These are phyloP conservation scores for Nomada fucata DNA, from an alignment of 2,888 invertebrate genomes.

Conservation along the genomic window DNA sequence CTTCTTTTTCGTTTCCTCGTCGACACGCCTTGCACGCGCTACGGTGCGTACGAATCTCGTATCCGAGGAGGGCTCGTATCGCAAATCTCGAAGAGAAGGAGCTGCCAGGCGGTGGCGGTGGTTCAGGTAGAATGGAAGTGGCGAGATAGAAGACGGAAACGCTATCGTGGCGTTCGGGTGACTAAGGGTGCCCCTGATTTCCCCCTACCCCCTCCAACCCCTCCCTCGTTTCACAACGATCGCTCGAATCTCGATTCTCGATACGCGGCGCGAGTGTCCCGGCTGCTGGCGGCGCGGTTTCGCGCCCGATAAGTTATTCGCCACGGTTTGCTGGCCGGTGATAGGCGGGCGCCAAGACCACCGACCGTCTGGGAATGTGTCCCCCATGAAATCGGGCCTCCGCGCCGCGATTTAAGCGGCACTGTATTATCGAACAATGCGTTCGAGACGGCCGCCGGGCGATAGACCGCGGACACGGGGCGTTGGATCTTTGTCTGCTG, in stretches of 20 bases:
- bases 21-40: slow-evolving; percentile 44
- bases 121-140: slow-evolving; percentile 55
- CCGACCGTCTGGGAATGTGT: slow-evolving; percentile 81
- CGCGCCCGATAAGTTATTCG: slow-evolving; percentile 76
- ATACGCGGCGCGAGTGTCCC: slow-evolving; percentile 41
- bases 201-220: slow-evolving; percentile 18
- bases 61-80: slow-evolving; percentile 55
- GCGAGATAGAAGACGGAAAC: slow-evolving; percentile 63
- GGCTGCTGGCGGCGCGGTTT: slow-evolving; percentile 60
- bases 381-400: slow-evolving; percentile 73
- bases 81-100: slow-evolving; percentile 65
- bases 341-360: slow-evolving; percentile 80
- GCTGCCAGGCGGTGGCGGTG: slow-evolving; percentile 43
- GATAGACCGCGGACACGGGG: slow-evolving; percentile 55
- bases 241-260: slow-evolving; percentile 58
- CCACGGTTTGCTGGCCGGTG: slow-evolving; percentile 72
- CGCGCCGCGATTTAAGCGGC: slow-evolving; percentile 71
- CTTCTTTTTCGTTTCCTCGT: neutral
- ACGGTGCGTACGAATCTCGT: slow-evolving; percentile 50
- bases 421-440: slow-evolving; percentile 80
- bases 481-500: slow-evolving; percentile 20
- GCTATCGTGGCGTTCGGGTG: slow-evolving; percentile 63
- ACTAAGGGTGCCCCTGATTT: slow-evolving; percentile 62
- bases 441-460: slow-evolving; percentile 59
- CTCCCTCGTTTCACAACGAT: slow-evolving; percentile 54